phyloP scores from a whole-genome alignment of 2,797 vertebrate species.

The Syncerus caffer region DNA sequence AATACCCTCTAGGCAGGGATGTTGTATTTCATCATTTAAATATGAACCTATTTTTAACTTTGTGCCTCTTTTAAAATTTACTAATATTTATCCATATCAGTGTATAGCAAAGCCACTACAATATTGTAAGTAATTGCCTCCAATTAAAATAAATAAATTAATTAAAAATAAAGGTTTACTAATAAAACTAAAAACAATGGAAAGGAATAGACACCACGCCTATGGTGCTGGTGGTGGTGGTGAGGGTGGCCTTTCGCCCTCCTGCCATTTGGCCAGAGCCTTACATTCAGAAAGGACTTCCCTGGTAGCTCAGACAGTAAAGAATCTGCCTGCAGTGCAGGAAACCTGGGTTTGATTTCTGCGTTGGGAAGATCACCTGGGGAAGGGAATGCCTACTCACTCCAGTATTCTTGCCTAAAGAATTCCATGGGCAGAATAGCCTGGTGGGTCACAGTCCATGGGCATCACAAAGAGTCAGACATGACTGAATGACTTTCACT shows the following conservation, averaged over 20 bases:
- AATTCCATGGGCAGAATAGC: neutral
- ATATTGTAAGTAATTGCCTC: neutral
- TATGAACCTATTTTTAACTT: neutral
- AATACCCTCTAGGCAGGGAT: neutral
- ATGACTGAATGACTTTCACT: neutral
- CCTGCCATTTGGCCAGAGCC: neutral
- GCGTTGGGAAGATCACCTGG: neutral
- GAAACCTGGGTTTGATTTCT: neutral
- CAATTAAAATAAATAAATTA: neutral
- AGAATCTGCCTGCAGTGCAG: neutral
- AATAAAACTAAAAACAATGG: neutral
- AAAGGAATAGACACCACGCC: neutral
- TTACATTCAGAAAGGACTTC: neutral
- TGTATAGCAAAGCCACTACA: neutral
- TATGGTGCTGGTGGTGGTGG: neutral
- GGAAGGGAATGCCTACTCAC: neutral
- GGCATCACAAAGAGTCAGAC: neutral
- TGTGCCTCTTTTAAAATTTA: neutral
- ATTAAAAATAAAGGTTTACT: neutral
- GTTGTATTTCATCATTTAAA: constrained; percentile 30
- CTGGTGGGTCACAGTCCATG: neutral
- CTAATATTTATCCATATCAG: neutral
- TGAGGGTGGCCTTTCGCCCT: accelerated
- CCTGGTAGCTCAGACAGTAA: neutral
- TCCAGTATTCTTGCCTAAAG: neutral